phyloP scores from a whole-genome alignment of 2,113 vertebrate species.

The Macrotus californicus region DNA sequence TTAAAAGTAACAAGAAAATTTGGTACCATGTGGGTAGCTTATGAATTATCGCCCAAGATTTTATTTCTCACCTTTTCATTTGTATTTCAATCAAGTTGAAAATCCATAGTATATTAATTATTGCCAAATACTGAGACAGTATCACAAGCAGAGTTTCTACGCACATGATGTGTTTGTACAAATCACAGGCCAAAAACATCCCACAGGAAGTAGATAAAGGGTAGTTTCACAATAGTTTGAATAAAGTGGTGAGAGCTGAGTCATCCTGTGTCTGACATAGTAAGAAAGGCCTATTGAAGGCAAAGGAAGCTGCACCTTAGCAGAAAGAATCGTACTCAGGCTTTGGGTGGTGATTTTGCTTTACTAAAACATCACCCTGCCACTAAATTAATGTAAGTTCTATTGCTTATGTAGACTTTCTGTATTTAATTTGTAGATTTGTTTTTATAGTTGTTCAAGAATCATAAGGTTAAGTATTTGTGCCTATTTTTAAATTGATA shows the following conservation, averaged over 20 bases:
- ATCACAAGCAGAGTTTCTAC: neutral
- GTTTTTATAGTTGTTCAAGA: neutral
- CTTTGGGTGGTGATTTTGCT: neutral
- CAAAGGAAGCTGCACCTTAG: neutral
- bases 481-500: neutral
- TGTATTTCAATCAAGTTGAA: neutral
- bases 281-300: neutral
- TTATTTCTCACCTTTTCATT: neutral
- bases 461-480: neutral
- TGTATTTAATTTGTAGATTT: neutral
- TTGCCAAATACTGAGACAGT: neutral
- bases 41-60: neutral
- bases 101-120: neutral
- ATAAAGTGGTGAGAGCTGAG: neutral
- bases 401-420: neutral
- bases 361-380: neutral
- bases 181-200: neutral
- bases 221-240: neutral
- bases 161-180: neutral
- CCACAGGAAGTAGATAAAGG: neutral
- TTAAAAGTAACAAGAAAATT: neutral
- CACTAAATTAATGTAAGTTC: neutral
- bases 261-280: neutral
- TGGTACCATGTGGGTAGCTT: neutral
- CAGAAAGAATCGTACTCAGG: neutral